Percentiles rank a stretch among this genome's conserved stretches.
Evolutionary conservation across 2,113 vertebrate genomes (phyloP).

Genomic region (Lucifuga dentata): DNA sequence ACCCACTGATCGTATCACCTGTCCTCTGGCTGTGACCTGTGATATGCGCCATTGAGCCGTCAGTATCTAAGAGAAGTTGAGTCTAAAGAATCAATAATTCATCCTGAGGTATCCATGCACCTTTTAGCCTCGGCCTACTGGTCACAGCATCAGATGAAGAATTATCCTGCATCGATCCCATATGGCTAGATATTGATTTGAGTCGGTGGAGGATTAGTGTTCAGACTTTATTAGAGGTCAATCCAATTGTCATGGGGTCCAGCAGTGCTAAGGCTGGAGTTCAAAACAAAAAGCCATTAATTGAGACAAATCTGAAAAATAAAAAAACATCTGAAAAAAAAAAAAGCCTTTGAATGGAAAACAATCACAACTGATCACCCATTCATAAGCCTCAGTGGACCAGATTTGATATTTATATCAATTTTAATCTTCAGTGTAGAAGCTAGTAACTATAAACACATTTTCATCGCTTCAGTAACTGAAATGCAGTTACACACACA

Average conservation of each 20-base stretch:
- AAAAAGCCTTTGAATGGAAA: no score
- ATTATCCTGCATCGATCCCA: slow-evolving; percentile 6
- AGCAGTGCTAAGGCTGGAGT: not conserved
- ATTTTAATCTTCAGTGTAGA: no score
- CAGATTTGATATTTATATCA: no score
- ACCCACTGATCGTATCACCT: not conserved
- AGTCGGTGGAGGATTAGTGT: not conserved
- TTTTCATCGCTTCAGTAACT: not conserved
- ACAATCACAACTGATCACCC: no score
- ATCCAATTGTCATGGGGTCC: not conserved
- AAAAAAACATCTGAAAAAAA: no score
- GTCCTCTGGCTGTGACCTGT: not conserved
- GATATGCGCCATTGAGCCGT: slow-evolving; percentile 1
- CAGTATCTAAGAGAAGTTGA: not conserved
- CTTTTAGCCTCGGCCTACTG: not conserved
- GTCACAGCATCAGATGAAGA: not conserved
- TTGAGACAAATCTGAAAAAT: no score
- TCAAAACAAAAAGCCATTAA: not conserved
- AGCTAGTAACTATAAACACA: no score
- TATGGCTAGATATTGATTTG: not conserved
- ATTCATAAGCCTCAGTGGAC: no score
- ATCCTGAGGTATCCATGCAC: no score
- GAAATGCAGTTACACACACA: no score
- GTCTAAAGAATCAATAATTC: slow-evolving; percentile 27
- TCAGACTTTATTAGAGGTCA: slow-evolving; percentile 2